These are phyloP conservation scores for Fratercula arctica DNA, from an alignment of 2,797 vertebrate genomes.

Conservation along the genomic window DNA sequence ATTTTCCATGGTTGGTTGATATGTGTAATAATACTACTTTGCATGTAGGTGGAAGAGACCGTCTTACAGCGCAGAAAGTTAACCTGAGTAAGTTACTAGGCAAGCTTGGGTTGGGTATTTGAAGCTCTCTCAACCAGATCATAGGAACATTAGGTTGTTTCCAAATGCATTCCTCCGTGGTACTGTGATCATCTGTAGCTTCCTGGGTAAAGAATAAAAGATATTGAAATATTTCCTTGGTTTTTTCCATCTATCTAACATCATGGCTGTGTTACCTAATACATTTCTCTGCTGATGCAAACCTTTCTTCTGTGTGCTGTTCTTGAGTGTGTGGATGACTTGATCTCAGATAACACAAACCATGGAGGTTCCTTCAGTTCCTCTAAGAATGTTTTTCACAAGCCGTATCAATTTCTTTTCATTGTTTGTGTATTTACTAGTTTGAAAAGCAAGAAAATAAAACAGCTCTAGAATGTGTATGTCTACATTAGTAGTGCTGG, in stretches of 20 bases:
- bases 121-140: not conserved
- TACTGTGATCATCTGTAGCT: not conserved
- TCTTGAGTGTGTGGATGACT: not conserved
- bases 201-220: not conserved
- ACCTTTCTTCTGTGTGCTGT: not conserved
- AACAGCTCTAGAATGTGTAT: not conserved
- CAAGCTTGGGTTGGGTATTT: not conserved
- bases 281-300: not conserved
- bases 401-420: not conserved
- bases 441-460: not conserved
- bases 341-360: not conserved
- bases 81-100: not conserved
- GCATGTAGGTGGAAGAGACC: not conserved
- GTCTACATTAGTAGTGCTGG: not conserved
- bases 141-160: not conserved
- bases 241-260: not conserved
- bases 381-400: not conserved
- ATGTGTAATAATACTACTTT: not conserved
- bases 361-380: not conserved
- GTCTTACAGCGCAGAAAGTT: not conserved
- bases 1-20: not conserved
- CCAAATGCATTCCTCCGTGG: not conserved
- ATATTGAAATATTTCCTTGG: not conserved
- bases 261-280: not conserved
- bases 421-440: not conserved